Evolutionary conservation across 2,113 vertebrate genomes (phyloP), one percentile per base, ranked within the genome.

Genomic region (Picathartes gymnocephalus): DNA sequence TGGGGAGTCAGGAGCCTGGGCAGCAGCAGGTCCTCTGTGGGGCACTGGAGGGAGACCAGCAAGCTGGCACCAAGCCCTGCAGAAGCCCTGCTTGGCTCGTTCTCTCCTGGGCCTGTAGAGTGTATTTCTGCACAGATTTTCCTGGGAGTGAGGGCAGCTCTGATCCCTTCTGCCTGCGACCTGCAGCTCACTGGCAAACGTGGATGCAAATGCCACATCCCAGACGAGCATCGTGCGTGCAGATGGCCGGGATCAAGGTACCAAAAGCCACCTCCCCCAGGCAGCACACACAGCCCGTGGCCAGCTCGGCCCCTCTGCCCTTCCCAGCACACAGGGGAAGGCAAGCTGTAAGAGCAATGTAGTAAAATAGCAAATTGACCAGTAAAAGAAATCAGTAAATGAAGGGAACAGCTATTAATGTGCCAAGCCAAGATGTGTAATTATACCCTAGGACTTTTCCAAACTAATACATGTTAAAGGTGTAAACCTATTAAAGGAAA

Each of bases 401-500:
- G 96, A 95, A 97, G 90, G 91, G 91, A 97, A 86, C 83, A 86
- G 96, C 95, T 97, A 92, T 97, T 97, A 96, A 96, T 76, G 77
- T 96, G 94, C 94, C 95, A 93, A 95, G 95, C 88, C 95, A 91
- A 96, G 93, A 95, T 88, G 89, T 91, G 87, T 95, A 95, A 97
- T 96, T 96, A 95, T 93, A 95, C 90, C 93, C 79, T 93, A 95
- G 95, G 95, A 96, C 93, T 94, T 96, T 95, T 88, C 76, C 92
- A 88, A 97, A 97, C 94, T 95, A 97, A 95, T 97, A 88, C 86
- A 79, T 95, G 92, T 90, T 96, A 96, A 96, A 97, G 94, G 95
- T 97, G 91, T 95, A 97, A 97, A 97, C 94, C 92, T 91, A 97
- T 97, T 97, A 97, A 95, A 97, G 87, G 92, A 86, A 78, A 97